Base-by-base conservation (phyloP, 2,113 vertebrate genomes). In the Myrmecophaga tridactyla region DNA sequence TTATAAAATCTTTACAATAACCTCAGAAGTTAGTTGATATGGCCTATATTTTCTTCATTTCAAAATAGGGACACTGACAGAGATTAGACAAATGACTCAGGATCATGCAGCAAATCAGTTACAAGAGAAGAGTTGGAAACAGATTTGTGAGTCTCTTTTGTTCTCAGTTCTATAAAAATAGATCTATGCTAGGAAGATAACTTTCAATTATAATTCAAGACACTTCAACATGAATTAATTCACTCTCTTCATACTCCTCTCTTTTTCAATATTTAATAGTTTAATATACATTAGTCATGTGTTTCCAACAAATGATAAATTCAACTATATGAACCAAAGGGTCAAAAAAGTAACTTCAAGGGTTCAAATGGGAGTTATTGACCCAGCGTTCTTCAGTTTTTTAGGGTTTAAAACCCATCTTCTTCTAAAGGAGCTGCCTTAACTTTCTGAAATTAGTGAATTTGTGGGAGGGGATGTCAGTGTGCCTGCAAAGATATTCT, bases 111-210 rank as follows among this genome's bases (percentile, higher is more conserved):
- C 88, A 95, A 82, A 94, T 93, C 23, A 93, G 75, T 81, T 94
- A 78, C 34, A 90, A 94, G 36, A 93, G 67, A 90, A 94, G 93
- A 96, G 88, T 29, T 36, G 86, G 72, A 95, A 90, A 89, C 56
- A 92, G 53, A 73, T 88, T 85, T 87, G 46, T 94, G 82, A 93
- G 39, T 89, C 84, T 82, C 69, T 94, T 94, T 94, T 94, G 75
- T 94, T 95, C 94, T 90, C 65, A 82, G 85, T 43, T 93, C 86
- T 90, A 90, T 93, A 95, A 97, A 96, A 92, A 95, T 73, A 96
- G 76, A 72, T 62, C 51, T 96, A 76, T 81, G 90, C 72, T 82
- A 81, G 87, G 90, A 94, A 80, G 82, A 65, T 78, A 94, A 62
- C 41, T 92, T 73, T 81, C 46, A 95, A 89, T 95, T 93, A 93